Percentiles rank a stretch among this genome's conserved stretches.
phyloP scores from a whole-genome alignment of 2,113 vertebrate species.

The Tyrannus savana region DNA sequence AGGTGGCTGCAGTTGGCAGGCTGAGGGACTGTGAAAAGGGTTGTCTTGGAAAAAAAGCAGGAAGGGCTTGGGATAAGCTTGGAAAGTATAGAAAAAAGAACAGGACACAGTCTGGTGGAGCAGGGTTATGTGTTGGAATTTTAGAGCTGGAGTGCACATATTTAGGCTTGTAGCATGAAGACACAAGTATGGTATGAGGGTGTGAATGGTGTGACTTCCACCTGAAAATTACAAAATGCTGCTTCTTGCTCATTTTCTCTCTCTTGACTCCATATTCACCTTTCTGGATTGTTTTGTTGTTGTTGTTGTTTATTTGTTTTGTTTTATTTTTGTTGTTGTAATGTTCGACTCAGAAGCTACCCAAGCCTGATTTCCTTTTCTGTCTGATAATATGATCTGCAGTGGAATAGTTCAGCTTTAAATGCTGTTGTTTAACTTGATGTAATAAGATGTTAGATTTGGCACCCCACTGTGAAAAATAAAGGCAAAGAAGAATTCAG shows the following conservation, averaged over 20 bases:
- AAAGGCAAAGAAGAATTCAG: not conserved
- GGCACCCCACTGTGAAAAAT: not conserved
- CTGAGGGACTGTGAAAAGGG: not conserved
- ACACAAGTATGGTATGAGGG: accelerated
- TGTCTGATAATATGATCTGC: not conserved
- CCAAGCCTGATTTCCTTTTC: not conserved
- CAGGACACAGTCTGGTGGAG: not conserved
- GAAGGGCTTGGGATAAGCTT: not conserved
- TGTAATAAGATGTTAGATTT: not conserved
- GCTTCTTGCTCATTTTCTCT: not conserved
- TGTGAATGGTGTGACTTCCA: not conserved
- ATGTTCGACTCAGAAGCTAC: not conserved
- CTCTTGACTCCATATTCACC: not conserved
- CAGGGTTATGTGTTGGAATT: not conserved
- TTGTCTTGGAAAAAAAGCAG: not conserved
- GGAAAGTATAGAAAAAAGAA: not conserved
- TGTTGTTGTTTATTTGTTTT: not conserved
- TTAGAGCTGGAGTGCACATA: not conserved
- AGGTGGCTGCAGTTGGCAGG: not conserved
- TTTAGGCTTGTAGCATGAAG: not conserved
- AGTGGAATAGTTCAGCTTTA: not conserved
- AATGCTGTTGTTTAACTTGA: not conserved
- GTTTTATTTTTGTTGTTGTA: not conserved
- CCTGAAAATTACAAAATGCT: not conserved
- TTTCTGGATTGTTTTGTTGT: not conserved